Percentiles rank a stretch among this genome's conserved stretches.
Conservation (phyloP, 1,140 invertebrate genomes). For the Probaryconus sp. region DNA sequence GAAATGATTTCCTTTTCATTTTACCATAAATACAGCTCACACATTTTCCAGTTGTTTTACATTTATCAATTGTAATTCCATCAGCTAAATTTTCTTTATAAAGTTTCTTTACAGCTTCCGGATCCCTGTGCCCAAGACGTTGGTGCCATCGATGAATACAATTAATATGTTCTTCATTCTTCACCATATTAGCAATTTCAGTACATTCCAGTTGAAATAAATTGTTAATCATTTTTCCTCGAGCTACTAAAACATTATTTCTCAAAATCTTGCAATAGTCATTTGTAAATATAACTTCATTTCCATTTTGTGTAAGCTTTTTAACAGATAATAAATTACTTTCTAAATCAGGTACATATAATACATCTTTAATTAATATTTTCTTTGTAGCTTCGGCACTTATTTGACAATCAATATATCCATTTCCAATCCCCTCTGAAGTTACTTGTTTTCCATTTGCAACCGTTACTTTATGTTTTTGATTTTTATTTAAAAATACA, state of each 20-base stretch:
- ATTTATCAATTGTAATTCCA: constrained; percentile 17
- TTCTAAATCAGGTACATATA: neutral
- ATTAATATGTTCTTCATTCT: neutral
- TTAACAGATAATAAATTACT: neutral
- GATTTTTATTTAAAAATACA: neutral
- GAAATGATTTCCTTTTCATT: constrained; percentile 35
- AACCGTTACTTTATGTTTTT: neutral
- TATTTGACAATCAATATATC: neutral
- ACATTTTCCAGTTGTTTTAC: constrained; percentile 25
- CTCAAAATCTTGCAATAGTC: neutral
- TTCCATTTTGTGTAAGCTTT: neutral
- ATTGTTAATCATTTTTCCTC: neutral
- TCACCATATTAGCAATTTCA: neutral
- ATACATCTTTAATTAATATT: neutral
- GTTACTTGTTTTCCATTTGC: neutral
- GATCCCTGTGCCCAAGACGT: constrained; percentile 28
- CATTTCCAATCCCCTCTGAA: neutral
- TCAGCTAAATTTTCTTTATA: neutral
- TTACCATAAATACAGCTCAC: constrained; percentile 60
- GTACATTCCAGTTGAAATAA: neutral
- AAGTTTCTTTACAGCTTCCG: neutral
- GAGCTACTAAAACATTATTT: neutral
- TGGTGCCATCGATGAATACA: neutral
- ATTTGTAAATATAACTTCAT: neutral
- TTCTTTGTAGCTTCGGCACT: neutral